These are phyloP conservation scores for Carpatolechia fugitivella DNA, from an alignment of 2,888 invertebrate genomes.

Conservation along the genomic window DNA sequence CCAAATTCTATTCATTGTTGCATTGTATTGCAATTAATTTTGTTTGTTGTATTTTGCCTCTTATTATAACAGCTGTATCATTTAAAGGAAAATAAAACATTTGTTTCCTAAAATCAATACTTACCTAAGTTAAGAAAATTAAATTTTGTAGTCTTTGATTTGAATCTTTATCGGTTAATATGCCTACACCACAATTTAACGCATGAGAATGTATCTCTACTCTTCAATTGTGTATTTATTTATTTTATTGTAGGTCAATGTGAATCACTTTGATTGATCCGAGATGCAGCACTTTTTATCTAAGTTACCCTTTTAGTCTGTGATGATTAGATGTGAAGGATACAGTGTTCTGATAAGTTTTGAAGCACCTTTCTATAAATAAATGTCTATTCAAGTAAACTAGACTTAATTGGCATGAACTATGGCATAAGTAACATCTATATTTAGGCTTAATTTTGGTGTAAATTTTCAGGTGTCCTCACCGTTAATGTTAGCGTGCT, in stretches of 20 bases:
- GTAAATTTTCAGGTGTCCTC: conserved; percentile 86
- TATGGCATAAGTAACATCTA: background rate
- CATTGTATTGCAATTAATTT: conserved; percentile 20
- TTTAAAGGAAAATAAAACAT: background rate
- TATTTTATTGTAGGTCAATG: background rate
- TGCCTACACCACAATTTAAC: too few species aligned
- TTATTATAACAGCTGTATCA: background rate
- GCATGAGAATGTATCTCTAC: background rate
- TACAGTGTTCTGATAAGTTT: background rate
- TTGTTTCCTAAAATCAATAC: background rate
- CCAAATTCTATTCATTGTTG: conserved; percentile 18
- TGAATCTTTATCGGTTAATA: too few species aligned
- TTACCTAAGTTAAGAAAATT: too few species aligned
- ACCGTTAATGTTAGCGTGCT: conserved; percentile 96
- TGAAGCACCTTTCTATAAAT: background rate
- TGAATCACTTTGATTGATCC: background rate
- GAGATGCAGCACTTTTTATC: background rate
- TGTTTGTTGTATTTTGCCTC: background rate
- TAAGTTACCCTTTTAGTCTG: background rate
- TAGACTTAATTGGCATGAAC: background rate
- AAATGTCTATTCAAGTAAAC: background rate
- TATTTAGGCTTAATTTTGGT: background rate
- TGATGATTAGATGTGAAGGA: background rate
- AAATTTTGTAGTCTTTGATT: too few species aligned
- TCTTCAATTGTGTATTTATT: background rate